Evolutionary conservation across 2,797 vertebrate genomes (phyloP).

Genomic region (Rhinella marina): DNA sequence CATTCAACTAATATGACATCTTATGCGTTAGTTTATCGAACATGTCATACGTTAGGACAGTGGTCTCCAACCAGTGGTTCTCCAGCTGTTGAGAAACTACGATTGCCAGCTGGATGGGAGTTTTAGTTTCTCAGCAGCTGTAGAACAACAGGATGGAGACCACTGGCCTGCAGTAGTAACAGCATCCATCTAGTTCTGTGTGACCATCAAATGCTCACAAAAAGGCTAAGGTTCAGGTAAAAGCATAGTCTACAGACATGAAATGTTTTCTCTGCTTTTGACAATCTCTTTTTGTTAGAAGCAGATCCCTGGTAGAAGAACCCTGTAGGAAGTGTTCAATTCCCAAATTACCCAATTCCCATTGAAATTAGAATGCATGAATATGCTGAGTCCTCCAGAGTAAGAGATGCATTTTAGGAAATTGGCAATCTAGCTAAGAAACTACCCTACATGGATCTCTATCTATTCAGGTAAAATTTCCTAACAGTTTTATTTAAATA

Average conservation of each 20-base stretch:
- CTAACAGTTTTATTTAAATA: too few species aligned
- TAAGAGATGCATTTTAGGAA: too few species aligned
- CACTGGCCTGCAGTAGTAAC: background rate
- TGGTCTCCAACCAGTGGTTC: background rate
- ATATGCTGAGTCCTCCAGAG: too few species aligned
- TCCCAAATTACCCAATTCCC: background rate
- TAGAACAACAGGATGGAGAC: background rate
- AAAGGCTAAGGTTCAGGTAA: too few species aligned
- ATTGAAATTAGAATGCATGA: background rate
- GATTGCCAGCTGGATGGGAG: background rate
- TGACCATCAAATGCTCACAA: background rate
- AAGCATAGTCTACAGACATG: background rate
- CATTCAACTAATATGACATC: conserved; percentile 52
- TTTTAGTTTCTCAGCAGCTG: background rate
- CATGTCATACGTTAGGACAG: background rate
- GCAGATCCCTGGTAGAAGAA: background rate
- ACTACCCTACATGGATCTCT: too few species aligned
- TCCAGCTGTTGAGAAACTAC: background rate
- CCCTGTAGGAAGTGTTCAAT: background rate
- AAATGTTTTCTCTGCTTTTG: background rate
- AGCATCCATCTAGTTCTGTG: background rate
- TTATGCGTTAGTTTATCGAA: conserved; percentile 59
- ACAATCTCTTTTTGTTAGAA: background rate
- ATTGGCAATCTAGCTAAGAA: too few species aligned
- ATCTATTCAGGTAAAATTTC: too few species aligned